These are phyloP conservation scores for Dendroctonus ponderosae DNA, from an alignment of 1,140 invertebrate species.

Conservation along the genomic window DNA sequence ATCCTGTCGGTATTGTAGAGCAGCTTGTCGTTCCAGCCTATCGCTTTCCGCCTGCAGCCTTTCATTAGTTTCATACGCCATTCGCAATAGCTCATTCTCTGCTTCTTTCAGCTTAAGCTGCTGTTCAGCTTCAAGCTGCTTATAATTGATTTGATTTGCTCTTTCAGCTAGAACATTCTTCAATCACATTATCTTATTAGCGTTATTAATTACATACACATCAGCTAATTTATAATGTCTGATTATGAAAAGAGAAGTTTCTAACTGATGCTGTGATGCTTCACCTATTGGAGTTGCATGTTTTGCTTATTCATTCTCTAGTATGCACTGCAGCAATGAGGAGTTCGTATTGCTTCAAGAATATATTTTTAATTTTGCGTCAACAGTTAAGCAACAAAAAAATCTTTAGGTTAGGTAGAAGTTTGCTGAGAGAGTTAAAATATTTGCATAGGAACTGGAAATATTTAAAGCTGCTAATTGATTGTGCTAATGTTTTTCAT, in stretches of 20 bases:
- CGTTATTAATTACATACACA: not conserved
- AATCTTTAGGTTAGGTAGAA: no score
- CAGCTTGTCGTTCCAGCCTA: conserved; percentile 34
- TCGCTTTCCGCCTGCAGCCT: conserved; percentile 42
- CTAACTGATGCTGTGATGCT: no score
- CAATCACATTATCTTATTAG: not conserved
- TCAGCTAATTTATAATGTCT: no score
- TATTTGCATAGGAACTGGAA: not conserved
- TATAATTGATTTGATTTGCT: conserved; percentile 42
- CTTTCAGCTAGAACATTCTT: conserved; percentile 41
- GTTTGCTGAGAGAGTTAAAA: no score
- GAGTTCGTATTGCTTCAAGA: no score
- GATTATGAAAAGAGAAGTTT: no score
- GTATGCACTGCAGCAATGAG: no score
- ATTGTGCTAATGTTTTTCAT: not conserved
- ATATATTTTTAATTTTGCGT: no score
- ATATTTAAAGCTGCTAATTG: conserved; percentile 3
- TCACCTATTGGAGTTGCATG: no score
- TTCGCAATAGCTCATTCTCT: conserved; percentile 43
- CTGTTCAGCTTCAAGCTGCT: conserved; percentile 41
- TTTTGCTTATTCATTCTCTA: no score
- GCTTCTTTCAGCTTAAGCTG: conserved; percentile 42
- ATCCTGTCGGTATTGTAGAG: conserved; percentile 43
- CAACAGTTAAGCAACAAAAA: no score
- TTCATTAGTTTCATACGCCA: conserved; percentile 42